A percentile compares a stretch with the other conserved stretches of the same genome.
These are phyloP conservation scores for Merluccius polli DNA, from an alignment of 2,797 vertebrate genomes.

Conservation along the genomic window DNA sequence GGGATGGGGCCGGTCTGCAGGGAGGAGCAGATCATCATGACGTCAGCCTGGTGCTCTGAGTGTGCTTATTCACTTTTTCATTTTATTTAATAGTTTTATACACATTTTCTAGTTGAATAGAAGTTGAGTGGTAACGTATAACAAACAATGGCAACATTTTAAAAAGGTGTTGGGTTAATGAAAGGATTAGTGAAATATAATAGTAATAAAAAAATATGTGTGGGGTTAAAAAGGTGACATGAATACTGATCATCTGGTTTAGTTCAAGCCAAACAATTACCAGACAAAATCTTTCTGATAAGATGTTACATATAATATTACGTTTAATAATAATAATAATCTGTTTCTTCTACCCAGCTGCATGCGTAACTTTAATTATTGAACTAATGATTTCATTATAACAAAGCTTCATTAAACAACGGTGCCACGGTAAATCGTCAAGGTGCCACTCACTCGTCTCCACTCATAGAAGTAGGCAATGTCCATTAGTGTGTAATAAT, in stretches of 20 bases:
- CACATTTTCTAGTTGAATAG: not conserved
- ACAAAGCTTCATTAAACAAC: not conserved
- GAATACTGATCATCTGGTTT: conserved; percentile 4
- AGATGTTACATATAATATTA: not conserved
- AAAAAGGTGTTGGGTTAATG: not conserved
- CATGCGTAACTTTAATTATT: not conserved
- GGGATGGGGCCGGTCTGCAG: conserved; percentile 89
- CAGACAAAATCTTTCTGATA: not conserved
- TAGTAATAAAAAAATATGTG: not conserved
- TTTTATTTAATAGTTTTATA: not conserved
- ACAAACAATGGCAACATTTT: not conserved
- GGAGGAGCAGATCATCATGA: not conserved
- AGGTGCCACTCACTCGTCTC: conserved; percentile 83
- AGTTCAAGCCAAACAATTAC: conserved; percentile 1
- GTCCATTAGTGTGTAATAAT: conserved; percentile 99
- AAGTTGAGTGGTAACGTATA: not conserved
- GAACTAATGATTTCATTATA: not conserved
- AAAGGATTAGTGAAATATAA: not conserved
- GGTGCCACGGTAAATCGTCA: not conserved
- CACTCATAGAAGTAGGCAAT: conserved; percentile 98
- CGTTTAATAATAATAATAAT: not conserved
- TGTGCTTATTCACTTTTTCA: not conserved
- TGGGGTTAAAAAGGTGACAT: not conserved
- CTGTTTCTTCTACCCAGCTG: not conserved
- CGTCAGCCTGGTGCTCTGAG: not conserved